phyloP scores from a whole-genome alignment of 2,888 invertebrate genomes.

The Silvanus unidentatus region DNA sequence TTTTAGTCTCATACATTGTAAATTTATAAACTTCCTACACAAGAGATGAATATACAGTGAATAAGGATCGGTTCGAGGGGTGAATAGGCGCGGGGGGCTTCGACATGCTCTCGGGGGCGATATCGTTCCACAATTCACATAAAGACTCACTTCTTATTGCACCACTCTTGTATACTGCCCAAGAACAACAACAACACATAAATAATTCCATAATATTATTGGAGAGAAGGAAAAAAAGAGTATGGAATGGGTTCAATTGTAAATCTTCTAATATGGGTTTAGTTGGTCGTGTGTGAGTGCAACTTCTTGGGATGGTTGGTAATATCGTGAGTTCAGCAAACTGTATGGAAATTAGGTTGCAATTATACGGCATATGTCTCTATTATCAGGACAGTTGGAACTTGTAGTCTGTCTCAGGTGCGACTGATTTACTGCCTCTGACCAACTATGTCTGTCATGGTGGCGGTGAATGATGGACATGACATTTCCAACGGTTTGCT shows the following conservation, averaged over 20 bases:
- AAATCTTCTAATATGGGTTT: no score
- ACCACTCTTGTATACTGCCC: constrained; percentile 4
- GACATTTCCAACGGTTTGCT: constrained; percentile 23
- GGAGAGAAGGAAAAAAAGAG: no score
- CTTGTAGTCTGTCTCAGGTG: constrained; percentile 43
- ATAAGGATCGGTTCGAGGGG: background rate
- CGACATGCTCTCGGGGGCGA: constrained; percentile 14
- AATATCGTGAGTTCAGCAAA: constrained; percentile 2
- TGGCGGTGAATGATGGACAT: constrained; percentile 35
- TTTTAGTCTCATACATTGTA: background rate
- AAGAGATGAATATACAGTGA: background rate
- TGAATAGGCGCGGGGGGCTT: no score
- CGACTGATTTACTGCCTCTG: constrained; percentile 42
- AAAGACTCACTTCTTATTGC: constrained; percentile 13
- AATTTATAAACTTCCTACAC: constrained; percentile 9
- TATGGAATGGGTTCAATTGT: no score
- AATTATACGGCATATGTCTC: constrained; percentile 44
- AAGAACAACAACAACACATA: no score
- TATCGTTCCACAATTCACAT: constrained; percentile 15
- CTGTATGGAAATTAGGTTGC: constrained; percentile 36
- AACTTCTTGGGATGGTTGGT: no score
- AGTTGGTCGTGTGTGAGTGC: no score
- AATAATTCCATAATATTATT: no score
- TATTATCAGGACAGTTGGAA: constrained; percentile 41
- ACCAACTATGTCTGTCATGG: constrained; percentile 24